These are phyloP conservation scores for Homarus americanus DNA, from an alignment of 1,140 invertebrate species.

Conservation along the genomic window DNA sequence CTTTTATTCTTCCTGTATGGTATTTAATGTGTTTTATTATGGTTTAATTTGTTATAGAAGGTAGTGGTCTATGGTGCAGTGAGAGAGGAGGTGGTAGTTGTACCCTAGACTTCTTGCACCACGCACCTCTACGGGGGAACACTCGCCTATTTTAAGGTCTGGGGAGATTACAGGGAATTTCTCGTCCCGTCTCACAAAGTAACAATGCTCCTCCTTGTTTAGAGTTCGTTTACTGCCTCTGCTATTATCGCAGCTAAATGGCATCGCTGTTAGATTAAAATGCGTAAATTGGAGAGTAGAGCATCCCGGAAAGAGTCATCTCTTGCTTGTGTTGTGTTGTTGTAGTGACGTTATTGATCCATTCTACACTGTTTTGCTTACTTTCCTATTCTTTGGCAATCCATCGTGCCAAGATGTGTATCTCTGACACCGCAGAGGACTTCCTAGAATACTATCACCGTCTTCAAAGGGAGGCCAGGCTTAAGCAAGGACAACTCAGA, in stretches of 20 bases:
- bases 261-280: no score
- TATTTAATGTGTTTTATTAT: no score
- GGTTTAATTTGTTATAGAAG: no score
- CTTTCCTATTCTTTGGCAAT: slow-evolving; percentile 55
- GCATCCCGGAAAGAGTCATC: no score
- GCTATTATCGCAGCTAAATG: no score
- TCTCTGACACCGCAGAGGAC: slow-evolving; percentile 51
- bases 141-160: neutral
- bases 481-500: slow-evolving; percentile 22
- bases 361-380: neutral
- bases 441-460: slow-evolving; percentile 49
- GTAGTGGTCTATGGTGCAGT: no score
- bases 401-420: slow-evolving; percentile 54
- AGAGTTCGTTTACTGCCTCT: neutral
- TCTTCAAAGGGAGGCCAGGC: slow-evolving; percentile 40
- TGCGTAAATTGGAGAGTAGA: no score
- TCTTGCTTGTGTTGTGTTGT: no score
- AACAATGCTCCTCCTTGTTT: neutral
- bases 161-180: neutral
- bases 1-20: no score
- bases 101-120: no score
- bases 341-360: neutral
- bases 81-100: no score
- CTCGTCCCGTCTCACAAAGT: neutral
- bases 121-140: neutral